Conservation (phyloP, 1,140 invertebrate genomes). For the Saccostrea echinata region DNA sequence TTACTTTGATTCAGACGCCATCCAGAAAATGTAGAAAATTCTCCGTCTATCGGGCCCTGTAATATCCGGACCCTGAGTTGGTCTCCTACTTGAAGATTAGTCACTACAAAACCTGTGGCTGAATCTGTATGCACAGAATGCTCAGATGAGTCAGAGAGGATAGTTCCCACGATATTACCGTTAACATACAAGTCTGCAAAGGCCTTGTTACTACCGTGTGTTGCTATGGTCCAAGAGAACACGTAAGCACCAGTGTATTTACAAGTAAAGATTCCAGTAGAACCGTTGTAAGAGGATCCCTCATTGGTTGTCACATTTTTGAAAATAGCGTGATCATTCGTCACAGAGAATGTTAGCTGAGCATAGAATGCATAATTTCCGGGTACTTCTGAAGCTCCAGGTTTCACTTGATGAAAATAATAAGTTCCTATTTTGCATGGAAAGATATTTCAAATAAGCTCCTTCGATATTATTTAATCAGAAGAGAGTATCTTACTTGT, state of each 20-base stretch:
- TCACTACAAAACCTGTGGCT: background rate
- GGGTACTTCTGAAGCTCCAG: background rate
- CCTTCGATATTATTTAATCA: too few relatives aligned
- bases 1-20: background rate
- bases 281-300: background rate
- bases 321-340: background rate
- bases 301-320: background rate
- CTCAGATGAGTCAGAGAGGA: background rate
- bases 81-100: background rate
- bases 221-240: background rate
- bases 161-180: background rate
- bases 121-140: background rate
- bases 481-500: background rate
- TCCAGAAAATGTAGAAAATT: background rate
- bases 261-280: background rate
- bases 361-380: background rate
- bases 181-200: background rate
- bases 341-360: background rate
- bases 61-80: background rate
- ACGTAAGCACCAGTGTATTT: background rate
- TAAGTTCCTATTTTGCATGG: too few relatives aligned
- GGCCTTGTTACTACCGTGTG: background rate
- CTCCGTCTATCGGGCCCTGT: background rate
- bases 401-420: background rate
- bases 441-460: too few relatives aligned